Evolutionary conservation across 2,113 vertebrate species (phyloP).

Genomic region (Pristiophorus japonicus): DNA sequence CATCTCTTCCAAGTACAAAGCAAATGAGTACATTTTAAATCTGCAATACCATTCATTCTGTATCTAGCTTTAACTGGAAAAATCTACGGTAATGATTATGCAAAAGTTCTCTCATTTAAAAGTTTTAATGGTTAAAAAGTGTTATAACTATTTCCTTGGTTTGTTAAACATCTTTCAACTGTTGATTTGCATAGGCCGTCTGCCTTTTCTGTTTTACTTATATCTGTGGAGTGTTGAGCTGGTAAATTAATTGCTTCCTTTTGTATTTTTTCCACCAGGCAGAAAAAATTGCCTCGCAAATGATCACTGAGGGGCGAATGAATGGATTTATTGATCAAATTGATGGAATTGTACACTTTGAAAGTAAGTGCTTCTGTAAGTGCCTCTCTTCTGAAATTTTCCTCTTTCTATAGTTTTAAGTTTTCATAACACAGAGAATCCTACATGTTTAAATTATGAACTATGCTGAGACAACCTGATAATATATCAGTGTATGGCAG

Average conservation of each 20-base stretch:
- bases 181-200: not conserved
- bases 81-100: not conserved
- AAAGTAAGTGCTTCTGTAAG: slow-evolving; percentile 72
- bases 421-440: not conserved
- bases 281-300: slow-evolving; percentile 97
- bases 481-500: not conserved
- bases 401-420: not conserved
- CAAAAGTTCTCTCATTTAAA: not conserved
- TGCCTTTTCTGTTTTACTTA: not conserved
- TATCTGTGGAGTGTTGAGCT: not conserved
- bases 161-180: not conserved
- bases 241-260: not conserved
- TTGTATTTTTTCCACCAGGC: slow-evolving; percentile 58
- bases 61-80: not conserved
- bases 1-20: not conserved
- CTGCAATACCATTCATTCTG: not conserved
- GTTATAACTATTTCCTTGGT: not conserved
- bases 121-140: not conserved
- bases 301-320: slow-evolving; percentile 99
- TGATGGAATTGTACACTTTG: slow-evolving; percentile 96
- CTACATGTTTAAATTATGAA: not conserved
- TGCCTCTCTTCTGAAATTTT: not conserved
- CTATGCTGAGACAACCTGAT: not conserved
- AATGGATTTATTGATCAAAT: slow-evolving; percentile 99
- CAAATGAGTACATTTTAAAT: not conserved